Conservation (phyloP, 1,140 invertebrate species). For the Antheraea mylitta region DNA sequence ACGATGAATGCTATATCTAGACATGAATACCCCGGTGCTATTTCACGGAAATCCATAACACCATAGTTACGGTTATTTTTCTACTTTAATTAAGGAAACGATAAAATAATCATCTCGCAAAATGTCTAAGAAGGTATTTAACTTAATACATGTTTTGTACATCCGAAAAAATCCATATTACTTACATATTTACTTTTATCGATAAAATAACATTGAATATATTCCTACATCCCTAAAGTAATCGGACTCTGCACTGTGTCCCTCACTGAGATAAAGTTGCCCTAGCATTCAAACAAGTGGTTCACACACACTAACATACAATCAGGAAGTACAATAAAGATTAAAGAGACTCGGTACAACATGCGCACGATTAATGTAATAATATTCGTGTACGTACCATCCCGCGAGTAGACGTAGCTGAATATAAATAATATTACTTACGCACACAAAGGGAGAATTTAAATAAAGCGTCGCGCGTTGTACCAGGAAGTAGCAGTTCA, state of each 20-base stretch:
- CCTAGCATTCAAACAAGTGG: conserved; percentile 77
- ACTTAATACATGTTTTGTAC: neutral
- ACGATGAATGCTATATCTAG: conserved; percentile 4
- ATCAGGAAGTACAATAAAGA: conserved; percentile 78
- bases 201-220: conserved; percentile 23
- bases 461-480: conserved; percentile 73
- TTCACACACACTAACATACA: conserved; percentile 64
- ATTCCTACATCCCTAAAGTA: conserved; percentile 43
- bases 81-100: neutral
- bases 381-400: conserved; percentile 57
- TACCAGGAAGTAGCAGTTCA: conserved; percentile 75
- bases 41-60: neutral
- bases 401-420: conserved; percentile 47
- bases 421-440: conserved; percentile 70
- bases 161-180: neutral
- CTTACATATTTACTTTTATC: conserved; percentile 15
- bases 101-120: too few relatives aligned
- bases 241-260: conserved; percentile 75
- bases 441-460: conserved; percentile 70
- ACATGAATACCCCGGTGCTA: neutral
- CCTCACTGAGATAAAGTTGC: conserved; percentile 74
- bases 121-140: too few relatives aligned
- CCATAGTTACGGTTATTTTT: neutral
- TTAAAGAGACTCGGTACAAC: conserved; percentile 70
- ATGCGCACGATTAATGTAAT: conserved; percentile 65